phyloP scores from a whole-genome alignment of 2,888 invertebrate genomes.

The Meiosimyza platycephala region DNA sequence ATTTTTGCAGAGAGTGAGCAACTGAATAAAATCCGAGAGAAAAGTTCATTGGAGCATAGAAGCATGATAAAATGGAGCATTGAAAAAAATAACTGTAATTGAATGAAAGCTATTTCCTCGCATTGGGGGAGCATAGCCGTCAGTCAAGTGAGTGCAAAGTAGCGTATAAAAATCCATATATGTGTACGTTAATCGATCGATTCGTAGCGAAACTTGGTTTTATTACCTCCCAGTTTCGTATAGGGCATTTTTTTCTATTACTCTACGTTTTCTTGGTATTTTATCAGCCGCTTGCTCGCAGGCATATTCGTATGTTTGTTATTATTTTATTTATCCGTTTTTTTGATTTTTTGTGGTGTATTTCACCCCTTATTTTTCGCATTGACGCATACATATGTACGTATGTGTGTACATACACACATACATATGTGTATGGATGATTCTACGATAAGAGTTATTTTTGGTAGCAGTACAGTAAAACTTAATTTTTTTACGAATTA shows the following conservation, averaged over 20 bases:
- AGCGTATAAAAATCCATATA: conserved; percentile 38
- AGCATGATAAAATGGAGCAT: conserved; percentile 14
- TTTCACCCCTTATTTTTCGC: conserved; percentile 33
- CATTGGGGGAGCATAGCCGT: not conserved
- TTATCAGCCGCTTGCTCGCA: conserved; percentile 25
- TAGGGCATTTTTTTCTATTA: not conserved
- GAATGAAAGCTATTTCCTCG: conserved; percentile 22
- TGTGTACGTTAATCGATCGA: conserved; percentile 48
- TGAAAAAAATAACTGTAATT: conserved; percentile 7
- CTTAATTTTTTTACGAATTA: no score
- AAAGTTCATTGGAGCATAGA: conserved; percentile 11
- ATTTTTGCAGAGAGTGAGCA: not conserved
- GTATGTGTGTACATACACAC: no score
- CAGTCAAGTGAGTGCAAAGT: conserved; percentile 27
- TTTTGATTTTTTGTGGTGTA: conserved; percentile 35
- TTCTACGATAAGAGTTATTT: no score
- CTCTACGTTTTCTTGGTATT: conserved; percentile 9
- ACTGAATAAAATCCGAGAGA: conserved; percentile 17
- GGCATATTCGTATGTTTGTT: conserved; percentile 3
- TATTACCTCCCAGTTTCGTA: conserved; percentile 3
- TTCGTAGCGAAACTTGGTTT: conserved; percentile 41
- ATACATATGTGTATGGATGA: no score
- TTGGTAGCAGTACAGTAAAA: no score
- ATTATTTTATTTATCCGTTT: conserved; percentile 13
- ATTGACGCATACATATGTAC: conserved; percentile 12